These are phyloP conservation scores for Crocallis elinguaria DNA, from an alignment of 2,888 invertebrate genomes.

Conservation along the genomic window DNA sequence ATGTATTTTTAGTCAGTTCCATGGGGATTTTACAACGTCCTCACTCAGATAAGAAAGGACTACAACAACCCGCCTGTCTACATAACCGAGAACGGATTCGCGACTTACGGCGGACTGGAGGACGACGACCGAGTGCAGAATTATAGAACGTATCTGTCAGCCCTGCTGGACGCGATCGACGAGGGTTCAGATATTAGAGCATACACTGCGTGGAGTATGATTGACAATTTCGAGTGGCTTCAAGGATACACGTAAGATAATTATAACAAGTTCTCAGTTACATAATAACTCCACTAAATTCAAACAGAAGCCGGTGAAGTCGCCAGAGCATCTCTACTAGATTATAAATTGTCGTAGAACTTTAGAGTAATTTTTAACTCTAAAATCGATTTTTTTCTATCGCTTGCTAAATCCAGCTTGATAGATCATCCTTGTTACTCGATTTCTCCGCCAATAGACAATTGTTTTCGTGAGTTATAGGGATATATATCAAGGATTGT, in stretches of 20 bases:
- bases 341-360: too few relatives aligned
- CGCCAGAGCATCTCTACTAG: too few relatives aligned
- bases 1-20: constrained; percentile 60
- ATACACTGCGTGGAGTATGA: constrained; percentile 85
- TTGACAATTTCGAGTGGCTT: constrained; percentile 87
- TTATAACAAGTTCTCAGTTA: constrained; percentile 6
- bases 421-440: too few relatives aligned
- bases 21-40: constrained; percentile 81
- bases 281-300: too few relatives aligned
- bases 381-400: too few relatives aligned
- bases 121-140: constrained; percentile 71
- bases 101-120: constrained; percentile 49
- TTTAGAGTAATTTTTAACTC: too few relatives aligned
- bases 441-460: too few relatives aligned
- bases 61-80: constrained; percentile 81
- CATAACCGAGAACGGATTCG: constrained; percentile 84
- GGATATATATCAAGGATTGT: too few relatives aligned
- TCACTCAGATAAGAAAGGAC: constrained; percentile 73
- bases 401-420: too few relatives aligned
- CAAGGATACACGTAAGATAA: constrained; percentile 83
- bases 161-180: constrained; percentile 69
- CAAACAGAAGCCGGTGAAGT: too few relatives aligned
- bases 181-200: constrained; percentile 72
- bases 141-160: constrained; percentile 63
- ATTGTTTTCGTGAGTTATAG: too few relatives aligned